These are phyloP conservation scores for Cephus pygmeus DNA, from an alignment of 2,888 invertebrate genomes.

Conservation along the genomic window DNA sequence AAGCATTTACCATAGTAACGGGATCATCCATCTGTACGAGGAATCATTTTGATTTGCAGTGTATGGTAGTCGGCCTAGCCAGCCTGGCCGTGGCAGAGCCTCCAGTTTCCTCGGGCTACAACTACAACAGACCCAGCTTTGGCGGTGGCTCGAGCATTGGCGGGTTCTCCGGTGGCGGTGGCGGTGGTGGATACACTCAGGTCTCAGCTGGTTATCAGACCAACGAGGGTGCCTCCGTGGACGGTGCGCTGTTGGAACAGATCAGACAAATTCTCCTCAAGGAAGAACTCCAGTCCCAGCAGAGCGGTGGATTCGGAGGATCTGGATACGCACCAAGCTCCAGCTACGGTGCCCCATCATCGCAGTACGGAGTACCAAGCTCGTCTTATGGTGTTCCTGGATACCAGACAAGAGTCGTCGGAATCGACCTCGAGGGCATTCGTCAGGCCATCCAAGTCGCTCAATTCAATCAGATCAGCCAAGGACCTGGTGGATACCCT, in stretches of 20 bases:
- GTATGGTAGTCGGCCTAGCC: slow-evolving; percentile 84
- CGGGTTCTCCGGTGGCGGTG: slow-evolving; percentile 53
- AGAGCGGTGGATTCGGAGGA: slow-evolving; percentile 68
- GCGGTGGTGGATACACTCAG: slow-evolving; percentile 74
- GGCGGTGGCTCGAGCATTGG: slow-evolving; percentile 61
- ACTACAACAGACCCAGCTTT: slow-evolving; percentile 72
- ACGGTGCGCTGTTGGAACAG: slow-evolving; percentile 83
- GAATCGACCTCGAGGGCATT: slow-evolving; percentile 86
- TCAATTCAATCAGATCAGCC: slow-evolving; percentile 79
- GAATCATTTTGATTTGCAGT: slow-evolving; percentile 69
- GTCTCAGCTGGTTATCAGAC: slow-evolving; percentile 84
- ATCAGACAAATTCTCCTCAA: slow-evolving; percentile 86
- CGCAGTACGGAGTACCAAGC: slow-evolving; percentile 77
- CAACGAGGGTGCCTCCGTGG: slow-evolving; percentile 85
- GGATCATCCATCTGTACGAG: too few species aligned
- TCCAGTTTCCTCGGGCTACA: slow-evolving; percentile 67
- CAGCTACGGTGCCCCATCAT: slow-evolving; percentile 70
- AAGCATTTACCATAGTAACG: too few species aligned
- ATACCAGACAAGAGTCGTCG: slow-evolving; percentile 76
- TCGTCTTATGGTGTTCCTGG: slow-evolving; percentile 75
- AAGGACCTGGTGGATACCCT: slow-evolving; percentile 65
- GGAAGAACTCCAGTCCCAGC: slow-evolving; percentile 77
- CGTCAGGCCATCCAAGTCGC: slow-evolving; percentile 90
- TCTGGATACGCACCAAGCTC: slow-evolving; percentile 62
- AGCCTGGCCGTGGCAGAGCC: slow-evolving; percentile 81